These are phyloP conservation scores for Chalcosyrphus nemorum DNA, from an alignment of 2,888 invertebrate genomes.

Conservation along the genomic window DNA sequence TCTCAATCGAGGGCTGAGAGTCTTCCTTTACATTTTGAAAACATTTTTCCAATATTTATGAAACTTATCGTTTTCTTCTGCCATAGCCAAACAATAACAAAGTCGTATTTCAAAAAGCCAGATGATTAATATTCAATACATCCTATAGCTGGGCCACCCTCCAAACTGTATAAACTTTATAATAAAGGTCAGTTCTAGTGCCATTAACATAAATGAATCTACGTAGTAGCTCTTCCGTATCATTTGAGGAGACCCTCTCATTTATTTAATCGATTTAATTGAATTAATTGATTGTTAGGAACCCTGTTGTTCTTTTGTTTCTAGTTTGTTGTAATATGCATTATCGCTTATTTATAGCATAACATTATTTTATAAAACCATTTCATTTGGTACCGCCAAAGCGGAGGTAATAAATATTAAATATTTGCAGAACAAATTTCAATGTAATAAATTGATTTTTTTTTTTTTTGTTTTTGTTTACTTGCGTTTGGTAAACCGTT, in stretches of 20 bases:
- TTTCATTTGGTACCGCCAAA: not conserved
- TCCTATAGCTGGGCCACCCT: not conserved
- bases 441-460: not conserved
- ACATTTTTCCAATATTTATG: constrained; percentile 33
- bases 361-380: not conserved
- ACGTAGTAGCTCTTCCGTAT: not conserved
- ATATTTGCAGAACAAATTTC: not conserved
- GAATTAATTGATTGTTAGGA: constrained; percentile 25
- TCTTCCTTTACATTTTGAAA: constrained; percentile 1
- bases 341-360: constrained; percentile 13
- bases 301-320: not conserved
- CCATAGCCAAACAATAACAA: constrained; percentile 13
- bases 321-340: not conserved
- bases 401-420: not conserved
- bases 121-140: constrained; percentile 51
- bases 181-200: not conserved
- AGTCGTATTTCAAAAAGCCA: constrained; percentile 20
- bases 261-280: constrained; percentile 33
- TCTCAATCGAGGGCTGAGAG: no score
- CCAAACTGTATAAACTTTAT: not conserved
- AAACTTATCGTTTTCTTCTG: constrained; percentile 6
- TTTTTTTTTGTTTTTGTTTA: no score
- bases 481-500: no score
- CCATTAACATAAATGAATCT: constrained; percentile 2
- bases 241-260: not conserved